Evolutionary conservation across 1,140 invertebrate genomes (phyloP).

Genomic region (Drosophila dunni): DNA sequence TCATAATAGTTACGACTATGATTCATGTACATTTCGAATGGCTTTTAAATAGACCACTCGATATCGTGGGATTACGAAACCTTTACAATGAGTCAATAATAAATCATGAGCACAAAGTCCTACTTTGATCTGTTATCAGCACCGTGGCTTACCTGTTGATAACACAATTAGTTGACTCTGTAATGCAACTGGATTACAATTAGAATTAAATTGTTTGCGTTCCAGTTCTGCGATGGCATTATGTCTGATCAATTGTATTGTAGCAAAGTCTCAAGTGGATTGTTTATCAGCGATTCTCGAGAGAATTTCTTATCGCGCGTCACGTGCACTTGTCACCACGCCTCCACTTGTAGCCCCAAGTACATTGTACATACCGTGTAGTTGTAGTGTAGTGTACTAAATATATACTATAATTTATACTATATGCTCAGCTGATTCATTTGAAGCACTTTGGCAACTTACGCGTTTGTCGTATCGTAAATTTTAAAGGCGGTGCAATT

Average conservation of each 20-base stretch:
- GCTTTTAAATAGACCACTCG: not conserved
- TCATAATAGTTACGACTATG: not conserved
- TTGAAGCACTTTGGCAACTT: slow-evolving; percentile 14
- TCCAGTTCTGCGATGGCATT: slow-evolving; percentile 7
- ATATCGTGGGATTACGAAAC: not conserved
- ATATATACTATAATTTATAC: not conserved
- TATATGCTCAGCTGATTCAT: slow-evolving; percentile 17
- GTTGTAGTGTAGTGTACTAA: too few relatives aligned
- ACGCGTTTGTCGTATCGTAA: slow-evolving; percentile 8
- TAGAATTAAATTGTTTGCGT: slow-evolving; percentile 21
- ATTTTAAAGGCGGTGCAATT: slow-evolving; percentile 29
- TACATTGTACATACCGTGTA: not conserved
- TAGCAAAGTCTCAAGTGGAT: slow-evolving; percentile 56
- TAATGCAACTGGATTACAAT: slow-evolving; percentile 52
- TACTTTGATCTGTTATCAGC: not conserved
- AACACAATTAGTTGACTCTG: slow-evolving; percentile 14
- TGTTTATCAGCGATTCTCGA: slow-evolving; percentile 61
- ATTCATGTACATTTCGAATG: not conserved
- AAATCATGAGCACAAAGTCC: not conserved
- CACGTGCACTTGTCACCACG: slow-evolving; percentile 61
- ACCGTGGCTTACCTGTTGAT: slow-evolving; percentile 2
- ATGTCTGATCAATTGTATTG: slow-evolving; percentile 55
- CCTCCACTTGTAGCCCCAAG: slow-evolving; percentile 25
- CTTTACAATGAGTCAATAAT: not conserved
- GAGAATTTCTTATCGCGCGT: slow-evolving; percentile 51